phyloP scores from a whole-genome alignment of 2,113 vertebrate species.

The Microcebus ravelobensis region DNA sequence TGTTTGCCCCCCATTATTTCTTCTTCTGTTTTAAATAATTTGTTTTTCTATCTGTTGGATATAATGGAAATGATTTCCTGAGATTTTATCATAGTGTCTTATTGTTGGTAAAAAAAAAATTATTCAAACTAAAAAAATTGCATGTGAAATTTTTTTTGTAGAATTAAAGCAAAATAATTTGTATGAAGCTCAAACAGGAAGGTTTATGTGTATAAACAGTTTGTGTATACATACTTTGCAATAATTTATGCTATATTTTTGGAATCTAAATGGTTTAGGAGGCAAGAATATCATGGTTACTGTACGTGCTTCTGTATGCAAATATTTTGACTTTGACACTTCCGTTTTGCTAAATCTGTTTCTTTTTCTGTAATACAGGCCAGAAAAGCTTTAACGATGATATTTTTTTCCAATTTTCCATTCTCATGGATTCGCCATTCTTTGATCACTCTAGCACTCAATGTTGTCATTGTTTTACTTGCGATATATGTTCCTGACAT shows the following conservation, averaged over 20 bases:
- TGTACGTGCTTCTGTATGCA: not conserved
- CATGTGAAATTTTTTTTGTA: not conserved
- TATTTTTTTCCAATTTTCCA: slow-evolving; percentile 86
- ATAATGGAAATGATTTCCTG: slow-evolving; percentile 48
- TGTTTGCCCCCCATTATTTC: too few relatives aligned
- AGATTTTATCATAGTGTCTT: slow-evolving; percentile 30
- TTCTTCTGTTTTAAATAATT: not conserved
- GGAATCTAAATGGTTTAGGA: not conserved
- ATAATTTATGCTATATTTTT: slow-evolving; percentile 16
- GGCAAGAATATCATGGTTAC: not conserved
- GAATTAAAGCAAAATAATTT: slow-evolving; percentile 51
- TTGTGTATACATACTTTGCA: not conserved
- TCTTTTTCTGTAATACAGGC: slow-evolving; percentile 84
- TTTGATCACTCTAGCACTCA: slow-evolving; percentile 88
- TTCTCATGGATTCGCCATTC: slow-evolving; percentile 91
- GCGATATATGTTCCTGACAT: slow-evolving; percentile 96
- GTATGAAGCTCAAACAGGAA: not conserved
- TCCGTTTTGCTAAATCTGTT: slow-evolving; percentile 42
- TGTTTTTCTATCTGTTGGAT: slow-evolving; percentile 31
- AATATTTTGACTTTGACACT: not conserved
- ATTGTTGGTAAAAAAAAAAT: slow-evolving; percentile 14
- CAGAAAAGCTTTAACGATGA: slow-evolving; percentile 91
- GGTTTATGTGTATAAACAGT: not conserved
- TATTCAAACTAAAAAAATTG: slow-evolving; percentile 25
- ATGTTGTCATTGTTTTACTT: slow-evolving; percentile 89